Evolutionary conservation across 2,888 invertebrate species (phyloP), one percentile per base, ranked within the genome.

Genomic region (Hirtodrosophila alboralis): DNA sequence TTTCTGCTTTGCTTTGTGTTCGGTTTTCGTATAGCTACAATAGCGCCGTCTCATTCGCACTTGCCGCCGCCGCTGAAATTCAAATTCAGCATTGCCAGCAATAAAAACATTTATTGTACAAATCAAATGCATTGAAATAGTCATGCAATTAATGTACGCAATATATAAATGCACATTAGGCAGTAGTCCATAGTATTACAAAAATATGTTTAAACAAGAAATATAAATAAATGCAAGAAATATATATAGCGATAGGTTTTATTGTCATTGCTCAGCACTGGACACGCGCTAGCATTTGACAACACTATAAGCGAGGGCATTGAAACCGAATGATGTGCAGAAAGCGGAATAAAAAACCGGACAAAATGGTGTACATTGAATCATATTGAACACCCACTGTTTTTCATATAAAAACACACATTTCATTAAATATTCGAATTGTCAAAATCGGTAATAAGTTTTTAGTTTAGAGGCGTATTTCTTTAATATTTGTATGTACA

Each of bases 311-410:
- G 41, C 54, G 81, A 77, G 86, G 77, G 81, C 86, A 72, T 63
- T 72, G 67, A 84, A 77, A 75, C 72, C 72, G 70, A 75, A 75
- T 60, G 66, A 73, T 60, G 70, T 31, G 73, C 54, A 70, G 59
- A 86, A 80, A 77, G 65, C 45, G 53, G 54, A 75, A 73, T 68
- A 38, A 60, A 84, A 84, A 69, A 73, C 75, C 86, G 85, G 76
- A 87, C 84, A 88, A 86, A 86, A 87, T 87, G 87, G 86, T 76
- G 87, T 73, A 75, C 67, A 58, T 52, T 53, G 33, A 38, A 26
- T 37, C 43, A 37, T 33, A 58, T 61, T 16, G 21, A 45, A 2
- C 53, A 70, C 31, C 10, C 52, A 67, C 52, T 26, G 30, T 43
- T 43, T 45, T 31, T 0, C 36, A 34, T 57, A 21, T 8, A 13